Percentiles rank a stretch among this genome's conserved stretches.
Conservation (phyloP, 2,888 invertebrate species). For the Drepana falcataria region DNA sequence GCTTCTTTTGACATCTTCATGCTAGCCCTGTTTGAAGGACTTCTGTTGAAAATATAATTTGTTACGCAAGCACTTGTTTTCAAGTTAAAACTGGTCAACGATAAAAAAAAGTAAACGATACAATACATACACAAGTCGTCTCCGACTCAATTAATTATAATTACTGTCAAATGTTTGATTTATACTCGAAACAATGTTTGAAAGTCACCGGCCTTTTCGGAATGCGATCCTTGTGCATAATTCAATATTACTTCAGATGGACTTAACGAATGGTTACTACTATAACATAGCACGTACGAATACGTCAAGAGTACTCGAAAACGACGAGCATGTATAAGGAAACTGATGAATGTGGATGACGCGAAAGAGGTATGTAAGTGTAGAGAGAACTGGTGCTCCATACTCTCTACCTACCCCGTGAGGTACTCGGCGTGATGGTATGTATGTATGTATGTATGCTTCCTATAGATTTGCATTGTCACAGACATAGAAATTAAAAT, state of each 20-base stretch:
- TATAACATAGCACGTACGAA: background rate
- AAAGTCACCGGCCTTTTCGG: background rate
- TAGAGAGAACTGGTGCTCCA: too few relatives aligned
- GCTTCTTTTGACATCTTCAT: slow-evolving; percentile 1
- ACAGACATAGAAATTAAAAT: too few relatives aligned
- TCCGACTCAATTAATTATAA: slow-evolving; percentile 5
- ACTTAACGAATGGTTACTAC: background rate
- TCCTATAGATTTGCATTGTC: too few relatives aligned
- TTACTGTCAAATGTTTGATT: slow-evolving; percentile 12
- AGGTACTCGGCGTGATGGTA: too few relatives aligned
- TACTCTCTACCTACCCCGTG: too few relatives aligned
- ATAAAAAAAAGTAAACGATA: slow-evolving; percentile 9
- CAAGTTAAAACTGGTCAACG: too few relatives aligned
- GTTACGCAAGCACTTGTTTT: background rate
- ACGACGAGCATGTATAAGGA: too few relatives aligned
- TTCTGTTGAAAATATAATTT: background rate
- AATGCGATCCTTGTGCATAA: background rate
- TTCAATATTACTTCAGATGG: background rate
- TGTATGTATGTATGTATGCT: too few relatives aligned
- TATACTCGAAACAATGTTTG: slow-evolving; percentile 1
- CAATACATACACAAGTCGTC: slow-evolving; percentile 4
- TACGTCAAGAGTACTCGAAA: slow-evolving; percentile 8
- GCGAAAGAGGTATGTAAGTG: too few relatives aligned
- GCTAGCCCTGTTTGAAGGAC: background rate
- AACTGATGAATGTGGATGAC: too few relatives aligned